These are phyloP conservation scores for Poecilia latipinna DNA, from an alignment of 2,113 vertebrate species.

Conservation along the genomic window DNA sequence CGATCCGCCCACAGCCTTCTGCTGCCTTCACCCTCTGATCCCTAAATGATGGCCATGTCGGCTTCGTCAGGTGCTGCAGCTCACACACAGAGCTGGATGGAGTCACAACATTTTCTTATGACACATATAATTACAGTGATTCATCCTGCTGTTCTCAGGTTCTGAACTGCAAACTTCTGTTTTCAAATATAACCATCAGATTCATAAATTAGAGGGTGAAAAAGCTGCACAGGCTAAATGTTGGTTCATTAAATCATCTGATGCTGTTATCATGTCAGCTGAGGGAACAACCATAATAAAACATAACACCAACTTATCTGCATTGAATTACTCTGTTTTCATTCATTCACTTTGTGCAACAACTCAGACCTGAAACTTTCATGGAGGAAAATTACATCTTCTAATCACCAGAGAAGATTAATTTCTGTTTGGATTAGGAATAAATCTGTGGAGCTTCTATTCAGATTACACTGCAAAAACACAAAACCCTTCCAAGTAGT, in stretches of 20 bases:
- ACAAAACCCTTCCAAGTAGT: too few species aligned
- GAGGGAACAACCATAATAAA: too few species aligned
- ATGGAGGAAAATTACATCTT: not conserved
- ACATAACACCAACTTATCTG: too few species aligned
- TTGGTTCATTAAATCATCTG: slow-evolving; percentile 8
- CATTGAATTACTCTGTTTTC: not conserved
- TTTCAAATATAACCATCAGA: slow-evolving; percentile 33
- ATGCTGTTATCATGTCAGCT: not conserved
- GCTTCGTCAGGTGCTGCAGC: slow-evolving; percentile 51
- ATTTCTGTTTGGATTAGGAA: not conserved
- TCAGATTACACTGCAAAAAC: too few species aligned
- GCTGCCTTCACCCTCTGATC: slow-evolving; percentile 54
- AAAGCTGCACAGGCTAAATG: not conserved
- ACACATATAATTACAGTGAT: slow-evolving; percentile 64
- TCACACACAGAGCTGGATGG: slow-evolving; percentile 42
- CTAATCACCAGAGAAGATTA: not conserved
- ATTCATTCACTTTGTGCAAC: not conserved
- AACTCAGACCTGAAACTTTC: too few species aligned
- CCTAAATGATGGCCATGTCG: slow-evolving; percentile 72
- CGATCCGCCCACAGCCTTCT: slow-evolving; percentile 35
- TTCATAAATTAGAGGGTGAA: slow-evolving; percentile 32
- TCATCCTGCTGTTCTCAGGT: slow-evolving; percentile 50
- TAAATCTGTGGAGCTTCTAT: not conserved
- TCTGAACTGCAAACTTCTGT: slow-evolving; percentile 36
- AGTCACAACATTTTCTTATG: slow-evolving; percentile 61